Conservation (phyloP, 2,797 vertebrate species). For the Apogon hyalosoma region DNA sequence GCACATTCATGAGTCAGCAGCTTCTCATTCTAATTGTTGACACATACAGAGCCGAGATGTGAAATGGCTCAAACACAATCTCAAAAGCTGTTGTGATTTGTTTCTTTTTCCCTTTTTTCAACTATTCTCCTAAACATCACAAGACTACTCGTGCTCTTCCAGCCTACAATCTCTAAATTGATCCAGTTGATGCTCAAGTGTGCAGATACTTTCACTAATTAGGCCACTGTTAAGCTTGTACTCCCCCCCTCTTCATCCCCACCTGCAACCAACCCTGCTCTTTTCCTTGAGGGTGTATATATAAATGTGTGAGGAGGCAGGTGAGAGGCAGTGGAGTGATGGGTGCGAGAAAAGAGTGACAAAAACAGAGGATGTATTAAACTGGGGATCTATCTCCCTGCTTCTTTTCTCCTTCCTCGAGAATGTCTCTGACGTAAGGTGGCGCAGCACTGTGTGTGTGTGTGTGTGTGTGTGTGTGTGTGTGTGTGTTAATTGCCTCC, state of each 20-base stretch:
- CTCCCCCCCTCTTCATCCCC: constrained; percentile 1
- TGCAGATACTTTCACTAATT: constrained; percentile 61
- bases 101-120: not conserved
- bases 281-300: constrained; percentile 1
- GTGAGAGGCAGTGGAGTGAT: not conserved
- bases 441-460: constrained; percentile 47
- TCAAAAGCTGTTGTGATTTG: constrained; percentile 1
- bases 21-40: constrained; percentile 30
- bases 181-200: constrained; percentile 44
- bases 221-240: constrained; percentile 34
- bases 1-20: constrained; percentile 52
- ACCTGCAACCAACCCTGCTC: constrained; percentile 14
- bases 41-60: constrained; percentile 25
- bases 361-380: constrained; percentile 18
- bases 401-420: constrained; percentile 22
- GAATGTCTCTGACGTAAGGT: constrained; percentile 67
- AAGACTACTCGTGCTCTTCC: not conserved
- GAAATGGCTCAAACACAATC: not conserved
- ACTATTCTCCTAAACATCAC: constrained; percentile 8
- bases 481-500: constrained; percentile 77
- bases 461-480: constrained; percentile 23
- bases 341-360: not conserved
- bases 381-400: constrained; percentile 39
- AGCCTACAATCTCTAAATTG: constrained; percentile 33
- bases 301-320: constrained; percentile 5